Evolutionary conservation across 1,140 invertebrate genomes (phyloP).

Genomic region (Steinernema feltiae): DNA sequence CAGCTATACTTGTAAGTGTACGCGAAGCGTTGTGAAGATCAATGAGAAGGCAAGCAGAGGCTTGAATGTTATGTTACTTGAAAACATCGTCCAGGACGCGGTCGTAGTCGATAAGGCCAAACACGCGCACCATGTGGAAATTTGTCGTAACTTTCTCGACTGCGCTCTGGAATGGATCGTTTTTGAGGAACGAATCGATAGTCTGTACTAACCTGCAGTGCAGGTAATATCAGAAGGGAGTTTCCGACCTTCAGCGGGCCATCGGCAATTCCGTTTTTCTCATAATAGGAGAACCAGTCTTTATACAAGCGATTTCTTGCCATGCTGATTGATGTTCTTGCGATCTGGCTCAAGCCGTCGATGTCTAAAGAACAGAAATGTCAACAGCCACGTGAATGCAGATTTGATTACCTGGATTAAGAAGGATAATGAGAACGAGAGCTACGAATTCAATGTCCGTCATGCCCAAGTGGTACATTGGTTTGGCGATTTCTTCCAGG

Average conservation of each 20-base stretch:
- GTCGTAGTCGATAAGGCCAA: slow-evolving; percentile 32
- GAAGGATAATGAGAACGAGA: slow-evolving; percentile 23
- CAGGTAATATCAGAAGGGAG: slow-evolving; percentile 27
- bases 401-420: slow-evolving; percentile 25
- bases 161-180: slow-evolving; percentile 20
- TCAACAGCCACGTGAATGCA: background rate
- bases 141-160: slow-evolving; percentile 24
- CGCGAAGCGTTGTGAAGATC: background rate
- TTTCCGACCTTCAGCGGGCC: slow-evolving; percentile 23
- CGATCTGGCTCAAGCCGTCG: slow-evolving; percentile 4
- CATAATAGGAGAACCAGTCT: slow-evolving; percentile 31
- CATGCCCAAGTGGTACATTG: slow-evolving; percentile 26
- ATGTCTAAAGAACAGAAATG: background rate
- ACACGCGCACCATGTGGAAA: slow-evolving; percentile 24
- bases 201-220: slow-evolving; percentile 25
- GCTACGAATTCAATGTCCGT: slow-evolving; percentile 30
- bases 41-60: background rate
- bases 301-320: slow-evolving; percentile 2
- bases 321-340: background rate
- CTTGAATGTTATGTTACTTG: background rate
- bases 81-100: slow-evolving; percentile 47
- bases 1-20: background rate
- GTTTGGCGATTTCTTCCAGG: slow-evolving; percentile 20
- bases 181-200: background rate
- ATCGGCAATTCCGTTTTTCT: slow-evolving; percentile 18